A percentile compares a stretch with the other conserved stretches of the same genome.
Evolutionary conservation across 1,140 invertebrate genomes (phyloP).

Genomic region (Diuraphis noxia): DNA sequence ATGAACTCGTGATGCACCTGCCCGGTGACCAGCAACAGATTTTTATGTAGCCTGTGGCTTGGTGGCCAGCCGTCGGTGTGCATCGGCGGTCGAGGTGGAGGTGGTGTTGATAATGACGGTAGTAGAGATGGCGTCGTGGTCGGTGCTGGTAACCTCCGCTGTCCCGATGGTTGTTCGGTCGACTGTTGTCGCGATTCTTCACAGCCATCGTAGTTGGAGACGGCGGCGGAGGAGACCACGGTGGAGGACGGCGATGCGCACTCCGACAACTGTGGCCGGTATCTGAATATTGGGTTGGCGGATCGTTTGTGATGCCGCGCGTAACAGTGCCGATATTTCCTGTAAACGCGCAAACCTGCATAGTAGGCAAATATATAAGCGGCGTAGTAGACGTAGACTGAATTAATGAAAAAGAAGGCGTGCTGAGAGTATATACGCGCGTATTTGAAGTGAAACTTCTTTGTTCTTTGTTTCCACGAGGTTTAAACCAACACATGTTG

Average conservation of each 20-base stretch:
- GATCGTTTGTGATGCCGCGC: constrained; percentile 11
- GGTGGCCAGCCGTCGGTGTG: neutral
- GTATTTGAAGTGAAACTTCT: neutral
- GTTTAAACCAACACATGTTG: neutral
- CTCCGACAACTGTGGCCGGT: neutral
- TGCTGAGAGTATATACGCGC: neutral
- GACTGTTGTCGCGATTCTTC: neutral
- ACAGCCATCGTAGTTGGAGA: constrained; percentile 15
- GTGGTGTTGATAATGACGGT: constrained; percentile 28
- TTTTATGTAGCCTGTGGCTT: constrained; percentile 43
- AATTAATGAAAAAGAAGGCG: neutral
- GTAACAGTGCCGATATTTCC: constrained; percentile 5
- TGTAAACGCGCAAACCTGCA: constrained; percentile 27
- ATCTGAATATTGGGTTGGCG: constrained; percentile 37
- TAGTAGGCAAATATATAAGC: neutral
- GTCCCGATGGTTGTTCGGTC: neutral
- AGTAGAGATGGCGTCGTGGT: neutral
- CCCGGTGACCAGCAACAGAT: constrained; percentile 55
- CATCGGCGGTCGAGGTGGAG: no score
- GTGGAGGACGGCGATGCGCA: neutral
- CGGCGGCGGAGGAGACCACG: neutral
- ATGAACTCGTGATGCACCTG: constrained; percentile 52
- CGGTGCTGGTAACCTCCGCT: neutral
- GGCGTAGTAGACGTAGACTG: neutral
- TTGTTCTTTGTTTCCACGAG: neutral